Conservation (phyloP, 2,113 vertebrate species). For the Panthera uncia region DNA sequence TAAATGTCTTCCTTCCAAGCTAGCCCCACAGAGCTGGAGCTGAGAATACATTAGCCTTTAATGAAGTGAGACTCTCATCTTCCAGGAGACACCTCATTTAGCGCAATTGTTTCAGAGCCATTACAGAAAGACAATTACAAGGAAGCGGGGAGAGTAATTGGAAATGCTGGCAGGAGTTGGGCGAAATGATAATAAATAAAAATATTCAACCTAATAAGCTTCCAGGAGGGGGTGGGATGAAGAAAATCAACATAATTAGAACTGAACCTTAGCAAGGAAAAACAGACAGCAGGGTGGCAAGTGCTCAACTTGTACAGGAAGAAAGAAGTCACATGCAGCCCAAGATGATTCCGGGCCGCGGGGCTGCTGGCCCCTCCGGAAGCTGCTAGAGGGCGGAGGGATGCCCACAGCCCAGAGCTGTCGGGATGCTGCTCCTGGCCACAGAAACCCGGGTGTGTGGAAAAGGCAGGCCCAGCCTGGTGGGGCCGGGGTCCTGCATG, state of each 20-base stretch:
- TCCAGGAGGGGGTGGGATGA: constrained; percentile 93
- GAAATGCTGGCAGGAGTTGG: constrained; percentile 99
- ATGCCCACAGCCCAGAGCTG: neutral
- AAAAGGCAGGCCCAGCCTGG: neutral
- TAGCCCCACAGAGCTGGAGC: constrained; percentile 90
- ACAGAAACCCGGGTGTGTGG: neutral
- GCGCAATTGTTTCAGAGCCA: constrained; percentile 99
- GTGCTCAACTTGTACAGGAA: constrained; percentile 78
- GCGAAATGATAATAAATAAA: constrained; percentile 99
- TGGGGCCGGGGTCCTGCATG: fast-evolving
- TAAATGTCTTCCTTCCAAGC: constrained; percentile 81
- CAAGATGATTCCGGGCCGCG: neutral
- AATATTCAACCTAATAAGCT: constrained; percentile 99
- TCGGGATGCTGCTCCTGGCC: neutral
- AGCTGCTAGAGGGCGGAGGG: neutral
- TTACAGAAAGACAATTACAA: constrained; percentile 99
- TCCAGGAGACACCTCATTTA: constrained; percentile 99
- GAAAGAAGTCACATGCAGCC: constrained; percentile 74
- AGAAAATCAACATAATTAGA: constrained; percentile 99
- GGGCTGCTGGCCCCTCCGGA: constrained; percentile 56
- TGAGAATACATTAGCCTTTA: constrained; percentile 99
- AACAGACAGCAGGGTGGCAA: constrained; percentile 89
- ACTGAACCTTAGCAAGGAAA: constrained; percentile 92
- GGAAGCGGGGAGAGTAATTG: constrained; percentile 99
- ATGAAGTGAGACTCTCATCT: constrained; percentile 99